Conservation (phyloP, 2,113 vertebrate genomes). For the Vidua chalybeata region DNA sequence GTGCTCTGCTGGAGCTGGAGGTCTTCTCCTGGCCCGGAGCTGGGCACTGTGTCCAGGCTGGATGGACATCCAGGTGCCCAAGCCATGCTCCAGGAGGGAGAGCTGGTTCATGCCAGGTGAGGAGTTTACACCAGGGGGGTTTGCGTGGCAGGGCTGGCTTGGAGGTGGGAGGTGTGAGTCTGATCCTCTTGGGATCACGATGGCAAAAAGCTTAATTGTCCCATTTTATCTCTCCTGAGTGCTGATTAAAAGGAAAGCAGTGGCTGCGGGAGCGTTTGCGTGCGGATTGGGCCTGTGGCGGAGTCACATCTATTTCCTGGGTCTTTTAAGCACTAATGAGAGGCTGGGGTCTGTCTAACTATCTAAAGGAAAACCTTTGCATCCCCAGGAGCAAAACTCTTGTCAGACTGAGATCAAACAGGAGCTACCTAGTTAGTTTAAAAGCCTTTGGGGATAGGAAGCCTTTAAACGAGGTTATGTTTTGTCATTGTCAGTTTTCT, state of each 20-base stretch:
- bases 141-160: neutral
- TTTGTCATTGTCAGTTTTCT: constrained; percentile 16
- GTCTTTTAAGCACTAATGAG: constrained; percentile 38
- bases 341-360: neutral
- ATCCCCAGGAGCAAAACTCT: constrained; percentile 17
- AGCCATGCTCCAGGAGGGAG: neutral
- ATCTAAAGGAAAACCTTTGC: neutral
- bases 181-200: neutral
- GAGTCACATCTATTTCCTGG: neutral
- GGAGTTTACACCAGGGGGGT: neutral
- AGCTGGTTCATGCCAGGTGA: neutral
- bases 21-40: neutral
- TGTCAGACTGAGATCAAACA: constrained; percentile 29
- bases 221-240: neutral
- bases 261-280: accelerated
- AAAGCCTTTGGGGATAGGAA: constrained; percentile 22
- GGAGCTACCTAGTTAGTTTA: constrained; percentile 23
- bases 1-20: neutral
- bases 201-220: neutral
- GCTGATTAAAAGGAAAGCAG: neutral
- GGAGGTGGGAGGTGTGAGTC: neutral
- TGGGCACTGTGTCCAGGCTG: neutral
- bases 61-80: neutral
- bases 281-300: neutral
- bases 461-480: constrained; percentile 9